Percentiles rank a stretch among this genome's conserved stretches.
Evolutionary conservation across 2,113 vertebrate genomes (phyloP).

Genomic region (Falco punctatus): DNA sequence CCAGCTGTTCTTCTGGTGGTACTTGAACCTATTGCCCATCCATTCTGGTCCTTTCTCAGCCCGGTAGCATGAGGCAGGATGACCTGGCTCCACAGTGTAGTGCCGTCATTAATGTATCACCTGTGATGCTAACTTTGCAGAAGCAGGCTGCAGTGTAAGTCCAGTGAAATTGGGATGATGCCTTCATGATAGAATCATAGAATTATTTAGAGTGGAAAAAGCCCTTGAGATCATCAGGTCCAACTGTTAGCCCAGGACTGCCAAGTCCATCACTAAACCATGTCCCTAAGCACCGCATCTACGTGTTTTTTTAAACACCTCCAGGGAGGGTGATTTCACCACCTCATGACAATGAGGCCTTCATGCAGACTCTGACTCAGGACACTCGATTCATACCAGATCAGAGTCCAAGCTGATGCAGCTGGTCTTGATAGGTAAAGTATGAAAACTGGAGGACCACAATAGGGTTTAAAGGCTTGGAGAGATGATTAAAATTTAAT

Average conservation of each 20-base stretch:
- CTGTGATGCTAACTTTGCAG: neutral
- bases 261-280: too few relatives aligned
- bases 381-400: neutral
- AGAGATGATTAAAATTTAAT: neutral
- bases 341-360: neutral
- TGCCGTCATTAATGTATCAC: accelerated
- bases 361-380: neutral
- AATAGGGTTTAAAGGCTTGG: neutral
- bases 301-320: too few relatives aligned
- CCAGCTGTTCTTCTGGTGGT: neutral
- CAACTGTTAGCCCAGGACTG: too few relatives aligned
- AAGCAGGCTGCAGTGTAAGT: neutral
- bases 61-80: accelerated
- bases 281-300: too few relatives aligned
- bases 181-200: neutral
- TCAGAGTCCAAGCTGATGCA: neutral
- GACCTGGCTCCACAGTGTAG: neutral
- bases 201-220: too few relatives aligned
- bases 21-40: accelerated
- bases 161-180: neutral
- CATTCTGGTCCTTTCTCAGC: neutral
- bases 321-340: too few relatives aligned
- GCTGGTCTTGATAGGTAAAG: neutral
- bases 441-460: neutral
- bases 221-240: too few relatives aligned